A percentile compares a stretch with the other conserved stretches of the same genome.
Evolutionary conservation across 2,797 vertebrate species (phyloP).

Genomic region (Taeniopygia guttata): DNA sequence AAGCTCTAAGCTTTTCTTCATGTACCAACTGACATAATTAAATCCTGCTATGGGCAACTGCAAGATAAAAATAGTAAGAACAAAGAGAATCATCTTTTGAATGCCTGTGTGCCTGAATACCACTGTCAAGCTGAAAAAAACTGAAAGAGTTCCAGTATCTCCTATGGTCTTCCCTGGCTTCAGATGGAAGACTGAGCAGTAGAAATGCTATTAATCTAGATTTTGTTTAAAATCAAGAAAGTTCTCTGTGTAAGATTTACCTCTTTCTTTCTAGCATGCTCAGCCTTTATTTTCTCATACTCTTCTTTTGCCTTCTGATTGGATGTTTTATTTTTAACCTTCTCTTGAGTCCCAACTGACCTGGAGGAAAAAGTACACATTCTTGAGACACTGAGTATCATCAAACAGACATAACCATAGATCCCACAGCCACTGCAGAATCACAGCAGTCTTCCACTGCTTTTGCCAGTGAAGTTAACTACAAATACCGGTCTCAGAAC

Average conservation of each 20-base stretch:
- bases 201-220: background rate
- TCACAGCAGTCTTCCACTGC: background rate
- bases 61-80: background rate
- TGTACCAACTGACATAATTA: background rate
- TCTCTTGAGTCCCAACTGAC: conserved; percentile 73
- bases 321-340: conserved; percentile 83
- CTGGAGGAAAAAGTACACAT: conserved; percentile 41
- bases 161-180: background rate
- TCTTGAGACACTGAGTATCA: background rate
- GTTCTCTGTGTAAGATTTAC: conserved; percentile 62
- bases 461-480: background rate
- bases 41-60: background rate
- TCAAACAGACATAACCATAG: background rate
- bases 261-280: conserved; percentile 84
- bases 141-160: background rate
- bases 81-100: background rate
- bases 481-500: background rate
- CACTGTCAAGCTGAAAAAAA: background rate
- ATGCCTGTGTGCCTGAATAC: background rate
- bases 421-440: background rate
- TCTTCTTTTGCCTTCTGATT: conserved; percentile 91
- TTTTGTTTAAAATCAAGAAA: background rate
- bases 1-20: background rate
- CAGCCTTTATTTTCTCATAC: conserved; percentile 81
- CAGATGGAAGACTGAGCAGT: background rate